A percentile compares a stretch with the other conserved stretches of the same genome.
phyloP scores from a whole-genome alignment of 2,797 vertebrate genomes.

The Notolepis coatsorum region DNA sequence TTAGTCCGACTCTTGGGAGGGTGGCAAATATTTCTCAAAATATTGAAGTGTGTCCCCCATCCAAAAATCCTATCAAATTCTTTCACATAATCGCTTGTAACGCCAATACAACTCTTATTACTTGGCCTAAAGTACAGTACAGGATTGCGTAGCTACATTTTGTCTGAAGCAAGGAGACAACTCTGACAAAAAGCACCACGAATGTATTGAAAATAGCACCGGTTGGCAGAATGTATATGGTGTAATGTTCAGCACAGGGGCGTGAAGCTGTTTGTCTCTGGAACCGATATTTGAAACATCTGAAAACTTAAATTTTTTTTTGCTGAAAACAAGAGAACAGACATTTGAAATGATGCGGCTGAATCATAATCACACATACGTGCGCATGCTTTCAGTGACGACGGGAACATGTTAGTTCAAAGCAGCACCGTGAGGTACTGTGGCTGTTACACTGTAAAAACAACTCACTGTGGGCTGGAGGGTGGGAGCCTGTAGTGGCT shows the following conservation, averaged over 20 bases:
- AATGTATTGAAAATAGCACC: constrained; percentile 84
- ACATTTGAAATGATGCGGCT: constrained; percentile 44
- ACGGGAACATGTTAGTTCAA: constrained; percentile 51
- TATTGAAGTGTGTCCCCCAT: too few species aligned
- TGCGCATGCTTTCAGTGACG: constrained; percentile 46
- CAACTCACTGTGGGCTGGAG: too few species aligned
- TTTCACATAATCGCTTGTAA: constrained; percentile 21
- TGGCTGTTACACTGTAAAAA: constrained; percentile 50
- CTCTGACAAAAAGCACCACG: constrained; percentile 78
- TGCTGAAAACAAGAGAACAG: constrained; percentile 56
- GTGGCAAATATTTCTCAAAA: too few species aligned
- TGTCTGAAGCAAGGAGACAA: constrained; percentile 72
- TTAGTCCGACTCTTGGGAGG: too few species aligned
- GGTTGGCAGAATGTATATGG: constrained; percentile 75
- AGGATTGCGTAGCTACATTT: constrained; percentile 74
- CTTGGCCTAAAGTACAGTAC: constrained; percentile 65
- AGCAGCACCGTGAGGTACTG: constrained; percentile 56
- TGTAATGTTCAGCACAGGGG: constrained; percentile 69
- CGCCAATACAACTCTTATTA: constrained; percentile 25
- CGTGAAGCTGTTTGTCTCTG: constrained; percentile 37
- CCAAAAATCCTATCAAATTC: not conserved
- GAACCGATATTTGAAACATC: constrained; percentile 53
- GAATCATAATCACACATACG: constrained; percentile 53
- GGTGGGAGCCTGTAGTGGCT: too few species aligned
- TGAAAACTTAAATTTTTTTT: constrained; percentile 50